These are phyloP conservation scores for Tetragonula clypearis DNA, from an alignment of 1,140 invertebrate species.

Conservation along the genomic window DNA sequence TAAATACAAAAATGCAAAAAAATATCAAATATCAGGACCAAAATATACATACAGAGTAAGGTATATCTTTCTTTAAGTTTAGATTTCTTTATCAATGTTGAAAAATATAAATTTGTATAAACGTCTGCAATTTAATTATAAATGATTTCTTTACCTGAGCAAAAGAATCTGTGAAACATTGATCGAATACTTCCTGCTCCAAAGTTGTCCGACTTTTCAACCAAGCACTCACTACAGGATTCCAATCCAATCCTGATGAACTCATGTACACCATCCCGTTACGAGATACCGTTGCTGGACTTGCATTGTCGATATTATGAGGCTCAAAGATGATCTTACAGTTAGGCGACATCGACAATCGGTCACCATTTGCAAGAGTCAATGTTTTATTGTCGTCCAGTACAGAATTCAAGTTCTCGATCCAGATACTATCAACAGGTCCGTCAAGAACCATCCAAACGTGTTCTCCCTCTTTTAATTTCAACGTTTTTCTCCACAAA, in stretches of 20 bases:
- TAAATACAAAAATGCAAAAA: too few species aligned
- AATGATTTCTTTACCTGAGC: constrained; percentile 73
- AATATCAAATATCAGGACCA: too few species aligned
- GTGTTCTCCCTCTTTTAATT: constrained; percentile 92
- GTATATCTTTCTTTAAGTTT: too few species aligned
- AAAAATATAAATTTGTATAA: background rate
- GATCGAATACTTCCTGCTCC: constrained; percentile 89
- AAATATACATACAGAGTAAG: too few species aligned
- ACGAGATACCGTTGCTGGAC: constrained; percentile 96
- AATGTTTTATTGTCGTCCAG: constrained; percentile 97
- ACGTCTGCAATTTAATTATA: background rate
- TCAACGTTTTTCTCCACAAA: constrained; percentile 96
- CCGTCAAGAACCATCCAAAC: constrained; percentile 97
- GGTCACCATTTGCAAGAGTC: constrained; percentile 96
- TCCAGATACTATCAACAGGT: constrained; percentile 98
- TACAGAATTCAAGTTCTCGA: constrained; percentile 98
- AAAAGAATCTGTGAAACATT: constrained; percentile 92
- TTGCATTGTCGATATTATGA: constrained; percentile 98
- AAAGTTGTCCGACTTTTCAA: constrained; percentile 87
- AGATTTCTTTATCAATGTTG: background rate
- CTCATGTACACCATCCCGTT: constrained; percentile 99
- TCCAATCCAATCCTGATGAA: constrained; percentile 95
- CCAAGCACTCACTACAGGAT: constrained; percentile 92
- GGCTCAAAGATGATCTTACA: constrained; percentile 98
- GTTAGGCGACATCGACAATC: constrained; percentile 94